Base-by-base conservation (phyloP, 2,797 vertebrate species). In the Dromococcyx pavoninus region DNA sequence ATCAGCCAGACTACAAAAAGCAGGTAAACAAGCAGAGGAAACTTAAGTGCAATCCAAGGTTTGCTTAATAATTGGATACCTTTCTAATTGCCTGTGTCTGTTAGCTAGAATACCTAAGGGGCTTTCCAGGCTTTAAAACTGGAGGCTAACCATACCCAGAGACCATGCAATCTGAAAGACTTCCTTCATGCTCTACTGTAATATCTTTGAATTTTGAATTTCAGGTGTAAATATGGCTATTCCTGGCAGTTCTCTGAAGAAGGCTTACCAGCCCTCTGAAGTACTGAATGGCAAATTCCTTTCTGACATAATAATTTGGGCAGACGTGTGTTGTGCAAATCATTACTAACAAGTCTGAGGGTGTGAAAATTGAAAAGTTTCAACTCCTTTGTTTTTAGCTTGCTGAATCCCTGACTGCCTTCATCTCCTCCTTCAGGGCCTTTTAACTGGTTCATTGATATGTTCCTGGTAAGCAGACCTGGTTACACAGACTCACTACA, bases 1-100 rank as follows among this genome's bases (percentile, higher is more conserved):
- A 73, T 64, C 67, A 62, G 23, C 12, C 67, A 75, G 62, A 8
- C 35, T 74, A 7, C 58, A 89, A 17, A 70, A 73, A 84, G 46
- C 2, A 73, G 25, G 48, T 39, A 84, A 96, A 94, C 53, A 88
- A 65, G 76, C 57, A 80, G 62, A 83, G 73, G 88, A 94, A 88
- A 91, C 39, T 19, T 16, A 32, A 91, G 9, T 13, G 62, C 54
- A 76, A 58, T 56, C 56, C 51, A 16, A 4, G 43, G n/a, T 39
- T 86, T 0, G 0, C 35, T 51, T 25, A 37, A 8, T 65, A 69
- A 60, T 37, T 43, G 19, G 46, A 9, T 41, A 14, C 23, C 39
- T 80, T 67, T 58, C 35, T 65, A 35, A 69, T 32, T 30, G 66
- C 62, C 27, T 4, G 37, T 44, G 22, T 41, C 50, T 81, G 33